phyloP scores from a whole-genome alignment of 2,888 invertebrate species.

The Heliconius erato region DNA sequence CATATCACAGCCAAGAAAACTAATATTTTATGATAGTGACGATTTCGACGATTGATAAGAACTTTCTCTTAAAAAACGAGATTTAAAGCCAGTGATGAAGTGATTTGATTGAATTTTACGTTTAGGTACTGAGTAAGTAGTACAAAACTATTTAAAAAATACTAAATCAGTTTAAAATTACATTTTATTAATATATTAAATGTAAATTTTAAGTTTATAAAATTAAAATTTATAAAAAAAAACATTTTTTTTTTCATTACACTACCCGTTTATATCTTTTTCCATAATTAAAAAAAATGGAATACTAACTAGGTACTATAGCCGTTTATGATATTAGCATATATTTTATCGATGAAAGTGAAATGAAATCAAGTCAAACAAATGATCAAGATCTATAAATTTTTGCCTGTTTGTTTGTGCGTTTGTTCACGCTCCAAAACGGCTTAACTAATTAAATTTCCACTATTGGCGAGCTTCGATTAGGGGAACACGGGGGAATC shows the following conservation, averaged over 20 bases:
- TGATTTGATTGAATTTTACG: neutral
- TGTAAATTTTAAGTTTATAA: neutral
- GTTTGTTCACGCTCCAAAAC: too few species aligned
- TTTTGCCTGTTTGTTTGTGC: too few species aligned
- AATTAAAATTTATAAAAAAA: neutral
- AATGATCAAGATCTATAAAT: too few species aligned
- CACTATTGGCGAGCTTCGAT: too few species aligned
- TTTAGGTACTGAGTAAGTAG: neutral
- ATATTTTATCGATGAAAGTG: too few species aligned
- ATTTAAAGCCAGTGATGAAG: neutral
- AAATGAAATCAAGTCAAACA: too few species aligned
- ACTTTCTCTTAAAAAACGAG: neutral
- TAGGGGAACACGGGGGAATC: too few species aligned
- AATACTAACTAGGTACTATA: too few species aligned
- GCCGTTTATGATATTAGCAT: too few species aligned
- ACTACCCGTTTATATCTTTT: neutral
- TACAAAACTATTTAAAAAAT: too few species aligned
- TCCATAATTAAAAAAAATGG: neutral
- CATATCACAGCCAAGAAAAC: neutral
- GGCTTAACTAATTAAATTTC: too few species aligned
- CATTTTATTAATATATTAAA: neutral
- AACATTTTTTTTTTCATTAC: neutral
- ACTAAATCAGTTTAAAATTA: neutral
- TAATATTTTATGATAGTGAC: conserved; percentile 21
- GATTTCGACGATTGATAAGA: conserved; percentile 10